Percentiles rank a stretch among this genome's conserved stretches.
Conservation (phyloP, 2,888 invertebrate species). For the Tetragonula carbonaria region DNA sequence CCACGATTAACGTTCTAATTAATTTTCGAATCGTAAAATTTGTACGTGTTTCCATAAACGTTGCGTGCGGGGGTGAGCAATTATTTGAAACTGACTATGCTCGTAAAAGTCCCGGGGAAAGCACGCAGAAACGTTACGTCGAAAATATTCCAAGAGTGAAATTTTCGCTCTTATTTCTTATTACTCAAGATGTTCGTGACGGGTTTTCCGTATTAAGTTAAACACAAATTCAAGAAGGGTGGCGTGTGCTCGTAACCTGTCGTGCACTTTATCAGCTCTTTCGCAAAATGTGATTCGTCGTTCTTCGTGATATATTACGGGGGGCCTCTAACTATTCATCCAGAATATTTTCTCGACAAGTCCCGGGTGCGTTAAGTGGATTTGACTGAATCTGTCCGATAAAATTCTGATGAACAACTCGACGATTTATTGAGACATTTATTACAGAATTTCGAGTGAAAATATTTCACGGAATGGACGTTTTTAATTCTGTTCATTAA, state of each 20-base stretch:
- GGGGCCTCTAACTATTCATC: slow-evolving; percentile 63
- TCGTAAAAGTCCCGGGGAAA: not conserved
- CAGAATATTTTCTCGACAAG: slow-evolving; percentile 44
- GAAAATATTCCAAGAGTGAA: slow-evolving; percentile 32
- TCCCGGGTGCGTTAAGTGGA: slow-evolving; percentile 39
- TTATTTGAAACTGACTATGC: not conserved
- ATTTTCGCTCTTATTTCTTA: slow-evolving; percentile 43
- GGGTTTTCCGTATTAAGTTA: slow-evolving; percentile 67
- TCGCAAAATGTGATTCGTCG: slow-evolving; percentile 63
- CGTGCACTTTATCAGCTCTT: slow-evolving; percentile 70
- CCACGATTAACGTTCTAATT: not conserved
- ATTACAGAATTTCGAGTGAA: not conserved
- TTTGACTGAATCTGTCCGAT: slow-evolving; percentile 45
- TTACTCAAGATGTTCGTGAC: slow-evolving; percentile 67
- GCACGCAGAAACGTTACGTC: slow-evolving; percentile 11
- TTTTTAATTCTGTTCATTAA: not conserved
- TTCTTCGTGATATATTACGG: slow-evolving; percentile 51
- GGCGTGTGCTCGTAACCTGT: slow-evolving; percentile 64
- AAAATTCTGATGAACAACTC: slow-evolving; percentile 9
- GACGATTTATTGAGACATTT: not conserved
- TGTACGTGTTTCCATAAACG: not conserved
- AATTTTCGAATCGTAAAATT: not conserved
- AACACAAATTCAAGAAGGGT: slow-evolving; percentile 67
- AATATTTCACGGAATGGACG: not conserved
- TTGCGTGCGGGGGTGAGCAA: not conserved